These are phyloP conservation scores for Fringilla coelebs DNA, from an alignment of 2,797 vertebrate genomes.

Conservation along the genomic window DNA sequence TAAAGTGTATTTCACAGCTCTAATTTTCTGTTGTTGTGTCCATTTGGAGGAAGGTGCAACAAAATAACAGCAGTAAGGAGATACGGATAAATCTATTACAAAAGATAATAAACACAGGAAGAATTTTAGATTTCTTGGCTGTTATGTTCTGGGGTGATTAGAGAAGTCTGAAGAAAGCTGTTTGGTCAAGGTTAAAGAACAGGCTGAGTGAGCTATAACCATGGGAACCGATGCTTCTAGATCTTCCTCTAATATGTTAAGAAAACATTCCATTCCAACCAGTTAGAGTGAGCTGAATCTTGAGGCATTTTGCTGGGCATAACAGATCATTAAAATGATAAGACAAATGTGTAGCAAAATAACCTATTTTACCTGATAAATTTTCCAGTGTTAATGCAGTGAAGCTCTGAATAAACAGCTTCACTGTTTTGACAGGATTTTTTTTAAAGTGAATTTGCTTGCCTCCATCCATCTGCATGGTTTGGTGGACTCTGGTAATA, in stretches of 20 bases:
- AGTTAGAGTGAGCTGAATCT: background rate
- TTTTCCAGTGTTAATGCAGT: background rate
- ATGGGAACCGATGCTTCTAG: background rate
- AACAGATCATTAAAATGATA: background rate
- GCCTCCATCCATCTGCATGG: background rate
- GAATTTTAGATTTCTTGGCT: background rate
- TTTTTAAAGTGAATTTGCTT: background rate
- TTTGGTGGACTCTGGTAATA: background rate
- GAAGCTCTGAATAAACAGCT: background rate
- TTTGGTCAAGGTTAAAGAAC: background rate
- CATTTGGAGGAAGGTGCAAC: background rate
- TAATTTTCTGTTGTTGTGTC: background rate
- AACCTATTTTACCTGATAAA: background rate
- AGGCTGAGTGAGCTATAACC: background rate
- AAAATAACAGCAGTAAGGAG: background rate
- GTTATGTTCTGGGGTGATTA: background rate
- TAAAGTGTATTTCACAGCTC: background rate
- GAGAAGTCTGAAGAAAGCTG: background rate
- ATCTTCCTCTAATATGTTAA: slow-evolving; percentile 15
- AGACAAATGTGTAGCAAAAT: background rate
- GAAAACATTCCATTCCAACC: slow-evolving; percentile 25
- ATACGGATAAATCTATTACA: background rate
- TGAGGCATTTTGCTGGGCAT: background rate
- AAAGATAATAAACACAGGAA: background rate
- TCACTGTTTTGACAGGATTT: background rate